These are phyloP conservation scores for Nomia melanderi DNA, from an alignment of 1,140 invertebrate genomes.

Conservation along the genomic window DNA sequence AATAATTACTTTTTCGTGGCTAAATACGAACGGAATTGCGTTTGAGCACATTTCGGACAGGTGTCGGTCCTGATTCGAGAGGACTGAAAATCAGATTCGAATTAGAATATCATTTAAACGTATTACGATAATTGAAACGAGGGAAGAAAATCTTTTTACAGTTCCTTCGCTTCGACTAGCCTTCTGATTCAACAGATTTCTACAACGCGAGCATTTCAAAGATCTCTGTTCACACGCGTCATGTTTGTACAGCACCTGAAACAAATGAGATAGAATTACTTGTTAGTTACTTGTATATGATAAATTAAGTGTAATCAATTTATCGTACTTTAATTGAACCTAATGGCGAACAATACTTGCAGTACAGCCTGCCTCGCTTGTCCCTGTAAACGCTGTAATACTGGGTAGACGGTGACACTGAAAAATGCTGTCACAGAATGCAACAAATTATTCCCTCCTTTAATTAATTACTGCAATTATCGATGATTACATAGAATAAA, in stretches of 20 bases:
- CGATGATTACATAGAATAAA: too few species aligned
- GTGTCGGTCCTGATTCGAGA: not conserved
- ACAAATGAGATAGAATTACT: not conserved
- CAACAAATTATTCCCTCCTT: too few species aligned
- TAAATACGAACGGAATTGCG: not conserved
- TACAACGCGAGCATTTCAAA: not conserved
- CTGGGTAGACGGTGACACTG: not conserved
- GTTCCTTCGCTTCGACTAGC: not conserved
- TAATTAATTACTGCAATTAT: too few species aligned
- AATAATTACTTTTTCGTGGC: not conserved
- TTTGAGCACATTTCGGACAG: conserved; percentile 34
- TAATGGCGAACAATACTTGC: conserved; percentile 38
- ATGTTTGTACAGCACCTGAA: not conserved
- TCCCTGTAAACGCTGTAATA: conserved; percentile 28
- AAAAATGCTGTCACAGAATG: not conserved
- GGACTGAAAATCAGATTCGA: conserved; percentile 17
- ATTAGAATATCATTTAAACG: not conserved
- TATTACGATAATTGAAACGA: not conserved
- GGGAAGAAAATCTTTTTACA: not conserved
- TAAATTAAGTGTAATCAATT: too few species aligned
- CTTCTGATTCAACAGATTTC: not conserved
- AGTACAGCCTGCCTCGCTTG: conserved; percentile 42
- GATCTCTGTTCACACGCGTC: not conserved
- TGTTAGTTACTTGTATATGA: too few species aligned
- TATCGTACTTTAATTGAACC: conserved; percentile 12